phyloP scores from a whole-genome alignment of 2,888 invertebrate genomes.

The Callyntrura guangdongensis region DNA sequence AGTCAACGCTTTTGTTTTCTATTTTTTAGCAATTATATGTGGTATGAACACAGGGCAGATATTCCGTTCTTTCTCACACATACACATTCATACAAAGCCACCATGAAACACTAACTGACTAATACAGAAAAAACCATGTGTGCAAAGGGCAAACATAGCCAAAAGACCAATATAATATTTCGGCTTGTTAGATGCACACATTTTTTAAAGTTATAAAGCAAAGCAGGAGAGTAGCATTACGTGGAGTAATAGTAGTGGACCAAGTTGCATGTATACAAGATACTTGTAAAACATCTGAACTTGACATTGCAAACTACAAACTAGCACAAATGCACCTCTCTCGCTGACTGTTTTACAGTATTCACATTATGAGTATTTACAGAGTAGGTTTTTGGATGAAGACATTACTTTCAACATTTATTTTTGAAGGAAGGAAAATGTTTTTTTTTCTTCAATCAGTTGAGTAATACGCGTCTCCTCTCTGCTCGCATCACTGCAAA shows the following conservation, averaged over 20 bases:
- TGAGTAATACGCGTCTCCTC: background rate
- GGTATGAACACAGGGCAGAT: background rate
- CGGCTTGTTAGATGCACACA: too few relatives aligned
- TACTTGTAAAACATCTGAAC: background rate
- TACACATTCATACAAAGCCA: background rate
- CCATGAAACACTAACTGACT: conserved; percentile 45
- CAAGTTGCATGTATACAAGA: background rate
- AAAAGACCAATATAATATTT: too few relatives aligned
- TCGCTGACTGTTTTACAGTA: background rate
- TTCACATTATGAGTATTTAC: too few relatives aligned
- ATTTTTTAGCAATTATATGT: background rate
- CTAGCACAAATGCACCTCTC: background rate
- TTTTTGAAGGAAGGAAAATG: background rate
- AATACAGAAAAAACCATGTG: background rate
- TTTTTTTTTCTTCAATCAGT: background rate
- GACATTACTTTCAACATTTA: too few relatives aligned
- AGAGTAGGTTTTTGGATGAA: too few relatives aligned
- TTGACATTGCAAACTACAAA: conserved; percentile 28
- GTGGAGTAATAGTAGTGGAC: background rate
- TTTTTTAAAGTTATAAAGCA: too few relatives aligned
- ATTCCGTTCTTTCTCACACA: too few relatives aligned
- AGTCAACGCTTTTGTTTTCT: background rate
- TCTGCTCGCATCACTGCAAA: background rate
- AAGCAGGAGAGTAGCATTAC: too few relatives aligned
- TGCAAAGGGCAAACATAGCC: background rate